Base-by-base conservation (phyloP, 2,797 vertebrate species). In the Alauda arvensis region DNA sequence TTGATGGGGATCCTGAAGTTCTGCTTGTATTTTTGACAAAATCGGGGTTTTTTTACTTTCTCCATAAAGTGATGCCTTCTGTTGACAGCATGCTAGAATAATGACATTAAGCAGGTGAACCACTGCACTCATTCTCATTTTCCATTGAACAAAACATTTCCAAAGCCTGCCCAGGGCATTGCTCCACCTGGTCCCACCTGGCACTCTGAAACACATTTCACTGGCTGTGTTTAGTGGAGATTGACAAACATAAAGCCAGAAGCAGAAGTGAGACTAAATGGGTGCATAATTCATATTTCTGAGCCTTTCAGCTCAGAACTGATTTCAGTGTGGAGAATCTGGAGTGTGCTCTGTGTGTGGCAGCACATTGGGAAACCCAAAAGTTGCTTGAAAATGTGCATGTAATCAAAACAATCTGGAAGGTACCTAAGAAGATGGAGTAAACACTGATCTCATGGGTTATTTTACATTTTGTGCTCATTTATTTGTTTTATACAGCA, bases 261-360 rank as follows among this genome's bases (percentile, higher is more conserved):
- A 85, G 65, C 40, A 77, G 59, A 69, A 83, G 69, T 80, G 72
- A 89, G 89, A 82, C 48, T 79, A 77, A 88, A n/a, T 4, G 63
- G 55, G 40, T 70, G 29, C 3, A 0, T 77, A 72, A 82, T 86
- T 93, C 72, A 49, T 20, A 15, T 8, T 26, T 53, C 39, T 84
- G 6, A 71, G 48, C 72, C 78, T 42, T 66, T 89, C 0, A 0
- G 83, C 84, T 88, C 48, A 39, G 59, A 52, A 72, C 45, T 66
- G 43, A 82, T 92, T 77, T 66, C 75, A 61, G 26, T 48, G 78
- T 79, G 81, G 46, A 88, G 55, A 84, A 77, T 91, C 53, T 85
- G 48, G 89, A 24, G 61, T 25, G 21, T 77, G 45, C 52, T 85
- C 6, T 46, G 0, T 16, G 23, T 15, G n/a, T 83, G 55, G 40